Base-by-base conservation (phyloP, 2,113 vertebrate species). In the Rhabdornis inornatus region DNA sequence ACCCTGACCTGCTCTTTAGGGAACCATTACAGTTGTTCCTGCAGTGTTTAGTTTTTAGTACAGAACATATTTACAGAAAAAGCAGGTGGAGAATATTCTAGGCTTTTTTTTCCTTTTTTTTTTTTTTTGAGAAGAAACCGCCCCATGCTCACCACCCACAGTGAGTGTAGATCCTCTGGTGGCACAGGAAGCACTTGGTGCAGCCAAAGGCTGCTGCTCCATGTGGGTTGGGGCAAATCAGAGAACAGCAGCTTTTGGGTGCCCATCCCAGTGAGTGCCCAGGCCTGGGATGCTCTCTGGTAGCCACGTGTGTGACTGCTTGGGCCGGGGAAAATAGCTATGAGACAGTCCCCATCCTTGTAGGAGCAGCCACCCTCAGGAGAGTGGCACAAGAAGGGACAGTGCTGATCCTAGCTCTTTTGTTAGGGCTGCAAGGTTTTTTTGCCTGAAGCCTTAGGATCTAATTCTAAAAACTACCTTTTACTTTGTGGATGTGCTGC, bases 91-190 rank as follows among this genome's bases (percentile, higher is more conserved):
- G 5, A 8, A 57, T 27, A 37, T 61, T 69, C 19, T 72, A 30
- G 24, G 13, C 3, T 37, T 47, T 24, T 23, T 45, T 10, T 16
- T 15, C 3, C 13, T 28, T 17, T 13, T 6, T 23, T 33, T 35
- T 57, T 50, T 42, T 57, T 55, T 75, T 44, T 35, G 1, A 55
- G 21, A 31, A 28, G 12, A 72, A 52, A 59, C 53, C 0, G 0
- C 20, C 17, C 40, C 20, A 6, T 49, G 64, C 27, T 88, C 24
- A 47, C 21, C 0, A 0, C 17, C 44, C 2, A 1, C 0, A 0
- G 24, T 40, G 53, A 74, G 2, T 31, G 23, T 15, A 31, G 53
- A n/a, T 14, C 37, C 5, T 2, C n/a, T 80, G 33, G 53, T 69
- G 50, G 15, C 68, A 70, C 65, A 70, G 78, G 55, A 42, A 66